These are phyloP conservation scores for Drosophila borborema DNA, from an alignment of 2,888 invertebrate species.

Conservation along the genomic window DNA sequence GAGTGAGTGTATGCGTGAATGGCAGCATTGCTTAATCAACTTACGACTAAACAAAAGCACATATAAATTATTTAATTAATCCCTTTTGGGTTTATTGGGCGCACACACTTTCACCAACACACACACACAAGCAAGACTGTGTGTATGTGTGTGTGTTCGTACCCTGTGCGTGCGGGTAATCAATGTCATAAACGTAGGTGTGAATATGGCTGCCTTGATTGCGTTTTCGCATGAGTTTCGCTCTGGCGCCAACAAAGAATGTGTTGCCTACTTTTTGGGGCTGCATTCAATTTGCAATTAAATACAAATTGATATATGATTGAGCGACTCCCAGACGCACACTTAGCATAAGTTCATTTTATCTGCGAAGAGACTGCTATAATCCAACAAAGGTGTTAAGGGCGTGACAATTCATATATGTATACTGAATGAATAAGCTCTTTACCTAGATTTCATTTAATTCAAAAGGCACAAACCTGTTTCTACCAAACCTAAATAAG, in stretches of 20 bases:
- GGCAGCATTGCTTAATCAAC: conserved; percentile 69
- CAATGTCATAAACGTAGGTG: conserved; percentile 78
- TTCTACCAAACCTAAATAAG: not conserved
- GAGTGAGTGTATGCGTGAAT: not conserved
- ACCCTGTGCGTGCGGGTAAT: conserved; percentile 69
- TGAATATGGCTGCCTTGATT: conserved; percentile 67
- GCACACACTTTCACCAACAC: conserved; percentile 40
- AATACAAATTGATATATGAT: conserved; percentile 61
- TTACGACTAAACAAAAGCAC: conserved; percentile 75
- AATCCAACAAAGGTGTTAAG: not conserved
- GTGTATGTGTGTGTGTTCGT: not conserved
- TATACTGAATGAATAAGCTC: not conserved
- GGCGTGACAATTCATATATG: not conserved
- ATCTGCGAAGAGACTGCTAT: conserved; percentile 5
- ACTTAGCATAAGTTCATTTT: conserved; percentile 25
- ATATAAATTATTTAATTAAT: conserved; percentile 79
- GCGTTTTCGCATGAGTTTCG: conserved; percentile 66
- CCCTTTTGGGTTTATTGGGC: conserved; percentile 70
- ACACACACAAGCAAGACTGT: not conserved
- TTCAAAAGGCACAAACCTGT: not conserved
- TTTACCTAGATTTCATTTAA: no score
- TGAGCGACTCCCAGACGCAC: conserved; percentile 24
- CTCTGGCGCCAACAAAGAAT: conserved; percentile 44
- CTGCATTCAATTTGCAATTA: conserved; percentile 55
- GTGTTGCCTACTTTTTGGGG: conserved; percentile 55